Evolutionary conservation across 2,888 invertebrate species (phyloP), one percentile per base, ranked within the genome.

Genomic region (Lepidocyrtoides sp.): DNA sequence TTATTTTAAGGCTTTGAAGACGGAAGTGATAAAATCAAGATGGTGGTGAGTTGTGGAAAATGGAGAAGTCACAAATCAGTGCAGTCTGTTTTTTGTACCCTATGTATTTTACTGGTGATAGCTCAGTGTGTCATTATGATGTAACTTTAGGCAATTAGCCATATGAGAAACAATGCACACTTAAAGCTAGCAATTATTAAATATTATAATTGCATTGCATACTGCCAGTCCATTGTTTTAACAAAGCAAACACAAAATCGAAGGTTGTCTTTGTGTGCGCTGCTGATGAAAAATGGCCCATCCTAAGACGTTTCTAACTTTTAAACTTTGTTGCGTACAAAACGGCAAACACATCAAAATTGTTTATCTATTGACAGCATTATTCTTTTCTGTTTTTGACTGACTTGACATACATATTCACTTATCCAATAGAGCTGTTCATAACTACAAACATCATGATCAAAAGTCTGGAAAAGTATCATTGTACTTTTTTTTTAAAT

Each of bases 1-100:
- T 87, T 90, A 92, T 92, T 87, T 89, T 84, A 87, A 66, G 77
- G 92, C 48, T 79, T 87, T 85, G 86, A 86, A 82, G 90, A 90
- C 92, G 92, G 92, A 92, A 92, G 90, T 90, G 92, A 92, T 92
- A 87, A 88, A 82, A 81, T 69, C 69, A 79, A 81, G 69, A 88
- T 79, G 51, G 51, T 87, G 77, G 88, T 81, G 81, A 88, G 63
- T 88, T 88, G 79, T 69, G 66, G 81, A 81, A 44, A 44, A 88
- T 41, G 66, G 88, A 63, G 87, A 81, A 63, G 81, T 69, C 81
- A 88, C 88, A 88, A 88, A 88, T 87, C 79, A 75, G 54, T 23
- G 66, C 48, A 75, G 36, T 14, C 26, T 20, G 44, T 3, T 32
- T 20, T 7, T 12, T 69, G 5, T 60, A 32, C n/a, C 29, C 2